Evolutionary conservation across 2,888 invertebrate species (phyloP), one percentile per base, ranked within the genome.

Genomic region (Pristionchus japonicus): DNA sequence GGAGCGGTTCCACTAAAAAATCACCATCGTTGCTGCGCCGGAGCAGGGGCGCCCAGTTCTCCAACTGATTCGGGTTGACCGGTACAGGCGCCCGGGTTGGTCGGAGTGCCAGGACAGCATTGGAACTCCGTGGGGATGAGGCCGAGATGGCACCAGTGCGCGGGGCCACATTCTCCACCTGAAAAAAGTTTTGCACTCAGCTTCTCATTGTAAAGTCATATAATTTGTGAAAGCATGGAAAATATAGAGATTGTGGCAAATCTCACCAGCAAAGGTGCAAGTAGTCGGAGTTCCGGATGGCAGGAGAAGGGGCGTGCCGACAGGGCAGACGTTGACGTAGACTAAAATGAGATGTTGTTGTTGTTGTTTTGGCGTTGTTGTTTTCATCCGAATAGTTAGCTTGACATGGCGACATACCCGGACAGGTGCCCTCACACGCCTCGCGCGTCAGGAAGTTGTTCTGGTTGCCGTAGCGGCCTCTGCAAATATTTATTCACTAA

Each of bases 381-480:
- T n/a, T n/a, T n/a, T n/a, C n/a, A n/a, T n/a, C n/a, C n/a, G n/a
- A n/a, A n/a, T n/a, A n/a, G n/a, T n/a, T n/a, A n/a, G n/a, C n/a
- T n/a, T n/a, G n/a, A n/a, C n/a, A n/a, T n/a, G n/a, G n/a, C n/a
- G n/a, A n/a, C n/a, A n/a, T 77, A 94, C 94, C 94, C 37, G 91
- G 90, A 88, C 94, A 94, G 20, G 92, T 91, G 27, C 90, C 90
- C 47, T 90, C 92, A 88, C 94, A 94, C 89, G 94, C 93, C 57
- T 92, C 91, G 83, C 89, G 86, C 7, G 92, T 93, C 61, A 93
- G 88, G 89, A 93, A 94, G 88, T 93, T 93, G 88, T 94, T 94
- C 89, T 94, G 93, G 87, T 93, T 93, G 86, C 93, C 93, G 86
- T 89, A 89, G 17, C 92, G 80, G 87, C 93, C 93, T 80, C 80